Conservation (phyloP, 2,113 vertebrate species). For the Urocolius indicus region DNA sequence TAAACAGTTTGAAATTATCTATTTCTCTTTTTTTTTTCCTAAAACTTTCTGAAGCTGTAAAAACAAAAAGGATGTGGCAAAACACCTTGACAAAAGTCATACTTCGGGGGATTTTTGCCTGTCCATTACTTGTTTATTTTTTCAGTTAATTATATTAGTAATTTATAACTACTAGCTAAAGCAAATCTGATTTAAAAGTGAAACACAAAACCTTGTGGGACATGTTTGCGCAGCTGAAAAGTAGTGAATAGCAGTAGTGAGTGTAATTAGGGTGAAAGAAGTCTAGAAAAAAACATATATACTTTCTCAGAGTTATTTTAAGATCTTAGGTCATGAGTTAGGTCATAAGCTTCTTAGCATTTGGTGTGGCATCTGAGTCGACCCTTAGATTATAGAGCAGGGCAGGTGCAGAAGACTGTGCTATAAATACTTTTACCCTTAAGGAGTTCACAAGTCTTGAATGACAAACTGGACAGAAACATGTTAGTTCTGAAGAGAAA, state of each 20-base stretch:
- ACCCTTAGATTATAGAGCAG: slow-evolving; percentile 82
- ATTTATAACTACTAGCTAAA: neutral
- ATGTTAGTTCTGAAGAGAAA: neutral
- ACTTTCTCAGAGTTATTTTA: slow-evolving; percentile 80
- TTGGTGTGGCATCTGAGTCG: slow-evolving; percentile 75
- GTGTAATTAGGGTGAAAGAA: slow-evolving; percentile 1
- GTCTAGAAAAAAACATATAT: neutral
- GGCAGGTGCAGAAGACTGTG: slow-evolving; percentile 85
- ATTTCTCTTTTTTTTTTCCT: neutral
- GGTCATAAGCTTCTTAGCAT: slow-evolving; percentile 76
- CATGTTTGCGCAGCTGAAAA: neutral
- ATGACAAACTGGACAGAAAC: slow-evolving; percentile 6
- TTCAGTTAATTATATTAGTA: neutral
- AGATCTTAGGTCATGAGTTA: slow-evolving; percentile 76
- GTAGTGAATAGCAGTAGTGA: neutral
- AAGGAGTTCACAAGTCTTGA: slow-evolving; percentile 71
- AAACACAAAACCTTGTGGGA: neutral
- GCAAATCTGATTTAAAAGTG: neutral
- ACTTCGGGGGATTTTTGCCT: neutral
- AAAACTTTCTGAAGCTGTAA: neutral
- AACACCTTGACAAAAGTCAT: neutral
- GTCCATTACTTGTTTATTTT: neutral
- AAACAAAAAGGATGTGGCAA: neutral
- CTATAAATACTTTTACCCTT: slow-evolving; percentile 87
- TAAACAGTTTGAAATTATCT: neutral